Base-by-base conservation (phyloP, 1,140 invertebrate genomes). In the Diorhabda sublineata region DNA sequence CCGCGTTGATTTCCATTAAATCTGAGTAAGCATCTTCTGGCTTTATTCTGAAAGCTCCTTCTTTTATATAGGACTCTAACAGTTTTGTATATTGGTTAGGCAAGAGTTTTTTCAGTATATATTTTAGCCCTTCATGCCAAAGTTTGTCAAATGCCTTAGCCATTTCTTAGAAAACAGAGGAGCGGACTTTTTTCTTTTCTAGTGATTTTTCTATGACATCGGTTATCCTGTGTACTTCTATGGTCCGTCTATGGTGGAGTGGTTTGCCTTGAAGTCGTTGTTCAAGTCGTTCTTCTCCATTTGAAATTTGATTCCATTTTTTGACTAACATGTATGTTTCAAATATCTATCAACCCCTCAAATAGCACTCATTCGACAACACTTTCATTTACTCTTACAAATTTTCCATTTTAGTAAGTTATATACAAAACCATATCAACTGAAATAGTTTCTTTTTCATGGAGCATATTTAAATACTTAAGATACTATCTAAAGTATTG, bases 1-100 rank as follows among this genome's bases (percentile, higher is more conserved):
- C 1, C 9, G 9, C 47, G 9, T 52, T 52, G 5, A 52, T 52
- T 52, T 52, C 47, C 9, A 6, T 52, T 52, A 75, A 44, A 5
- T 69, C 69, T n/a, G 71, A 72, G 56, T 61, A 66, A 26, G 41
- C 63, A 42, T 76, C 56, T 69, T 74, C 61, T 70, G 69, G 71
- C 66, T 76, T 77, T 11, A 77, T 70, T 68, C 71, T 73, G 64
- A 76, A 76, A 26, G 43, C 58, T 66, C 73, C 66, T 7, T 75
- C 66, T 43, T 66, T 64, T 56, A 77, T 52, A 65, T 75, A 76
- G 5, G 75, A 77, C 64, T 67, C 71, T 45, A 77, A 42, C 2
- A 73, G 26, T 69, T 75, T n/a, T 68, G 63, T 69, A 44, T 73
- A 71, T 52, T 69, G 69, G 5, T 11, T 59, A 42, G 69, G 69